Evolutionary conservation across 2,113 vertebrate species (phyloP).

Genomic region (Rostratula benghalensis): DNA sequence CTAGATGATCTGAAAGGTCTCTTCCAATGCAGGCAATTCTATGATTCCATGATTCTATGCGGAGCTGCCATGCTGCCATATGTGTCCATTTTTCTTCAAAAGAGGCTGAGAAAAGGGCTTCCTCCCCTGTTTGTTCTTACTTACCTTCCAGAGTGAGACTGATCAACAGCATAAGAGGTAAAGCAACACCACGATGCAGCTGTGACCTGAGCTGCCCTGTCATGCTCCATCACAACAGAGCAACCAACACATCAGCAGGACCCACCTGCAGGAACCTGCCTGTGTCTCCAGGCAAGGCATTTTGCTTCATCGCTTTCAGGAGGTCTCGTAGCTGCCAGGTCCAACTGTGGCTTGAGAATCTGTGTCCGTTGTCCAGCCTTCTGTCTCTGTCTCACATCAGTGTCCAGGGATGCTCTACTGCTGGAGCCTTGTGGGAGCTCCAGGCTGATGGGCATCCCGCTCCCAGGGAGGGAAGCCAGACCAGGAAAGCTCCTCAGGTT

Average conservation of each 20-base stretch:
- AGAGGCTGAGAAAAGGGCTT: background rate
- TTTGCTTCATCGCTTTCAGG: background rate
- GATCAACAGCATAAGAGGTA: too few species aligned
- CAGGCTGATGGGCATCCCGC: background rate
- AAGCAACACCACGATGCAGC: background rate
- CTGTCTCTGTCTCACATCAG: rapidly evolving
- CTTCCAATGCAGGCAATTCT: too few species aligned
- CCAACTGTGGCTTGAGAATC: background rate
- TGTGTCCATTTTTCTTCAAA: background rate
- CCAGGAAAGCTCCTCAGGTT: background rate
- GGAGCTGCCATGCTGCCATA: background rate
- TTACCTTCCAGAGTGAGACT: background rate
- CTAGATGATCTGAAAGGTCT: too few species aligned
- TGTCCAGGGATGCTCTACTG: background rate
- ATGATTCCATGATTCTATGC: too few species aligned
- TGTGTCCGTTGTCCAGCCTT: background rate
- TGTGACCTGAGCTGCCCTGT: background rate
- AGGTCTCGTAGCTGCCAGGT: background rate
- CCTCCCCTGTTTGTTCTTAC: background rate
- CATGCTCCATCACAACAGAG: background rate
- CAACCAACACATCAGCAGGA: rapidly evolving
- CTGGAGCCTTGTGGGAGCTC: background rate
- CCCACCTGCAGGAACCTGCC: background rate
- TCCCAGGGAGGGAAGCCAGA: background rate
- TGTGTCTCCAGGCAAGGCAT: background rate